Percentiles rank a stretch among this genome's conserved stretches.
phyloP scores from a whole-genome alignment of 2,797 vertebrate species.

The Mico argentatus region DNA sequence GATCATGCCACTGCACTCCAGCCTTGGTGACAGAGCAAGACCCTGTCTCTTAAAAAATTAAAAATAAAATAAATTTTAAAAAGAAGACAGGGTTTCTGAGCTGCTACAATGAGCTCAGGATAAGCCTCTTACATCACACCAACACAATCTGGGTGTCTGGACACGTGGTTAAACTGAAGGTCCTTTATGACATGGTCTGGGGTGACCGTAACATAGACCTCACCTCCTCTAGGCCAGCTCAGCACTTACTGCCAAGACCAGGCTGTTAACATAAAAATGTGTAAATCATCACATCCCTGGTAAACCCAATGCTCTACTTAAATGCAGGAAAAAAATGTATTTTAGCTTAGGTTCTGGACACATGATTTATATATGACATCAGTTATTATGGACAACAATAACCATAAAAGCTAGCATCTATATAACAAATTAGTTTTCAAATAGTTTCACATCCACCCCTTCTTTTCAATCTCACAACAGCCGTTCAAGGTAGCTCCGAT shows the following conservation, averaged over 20 bases:
- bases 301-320: not conserved
- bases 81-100: not conserved
- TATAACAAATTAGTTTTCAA: not conserved
- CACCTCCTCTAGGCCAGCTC: not conserved
- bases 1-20: not conserved
- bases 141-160: not conserved
- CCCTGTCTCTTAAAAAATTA: not conserved
- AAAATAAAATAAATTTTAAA: not conserved
- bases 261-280: not conserved
- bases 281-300: not conserved
- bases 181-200: not conserved
- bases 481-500: not conserved
- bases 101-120: not conserved
- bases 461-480: not conserved
- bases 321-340: not conserved
- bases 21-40: not conserved
- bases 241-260: not conserved
- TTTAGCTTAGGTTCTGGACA: not conserved
- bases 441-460: not conserved
- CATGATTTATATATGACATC: not conserved
- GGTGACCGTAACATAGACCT: not conserved
- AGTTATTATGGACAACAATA: constrained; percentile 35
- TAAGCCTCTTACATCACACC: not conserved
- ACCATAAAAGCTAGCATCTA: constrained; percentile 8
- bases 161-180: not conserved